phyloP scores from a whole-genome alignment of 2,888 invertebrate species.

The Yponomeuta sedellus region DNA sequence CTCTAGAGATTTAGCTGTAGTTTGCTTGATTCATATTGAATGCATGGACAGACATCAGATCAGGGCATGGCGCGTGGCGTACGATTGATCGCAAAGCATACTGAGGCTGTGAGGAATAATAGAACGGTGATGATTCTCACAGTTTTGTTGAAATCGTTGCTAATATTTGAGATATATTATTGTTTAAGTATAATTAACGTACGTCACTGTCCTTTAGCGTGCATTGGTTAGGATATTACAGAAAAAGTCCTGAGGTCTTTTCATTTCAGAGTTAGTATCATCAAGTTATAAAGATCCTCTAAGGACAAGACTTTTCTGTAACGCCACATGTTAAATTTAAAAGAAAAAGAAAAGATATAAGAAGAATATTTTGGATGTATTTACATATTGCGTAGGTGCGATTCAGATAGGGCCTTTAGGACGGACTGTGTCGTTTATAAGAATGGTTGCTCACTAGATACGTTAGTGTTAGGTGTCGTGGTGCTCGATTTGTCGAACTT shows the following conservation, averaged over 20 bases:
- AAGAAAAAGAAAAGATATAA: slow-evolving; percentile 9
- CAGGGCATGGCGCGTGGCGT: neutral
- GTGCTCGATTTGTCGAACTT: slow-evolving; percentile 45
- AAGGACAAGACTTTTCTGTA: no score
- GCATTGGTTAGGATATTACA: slow-evolving; percentile 33
- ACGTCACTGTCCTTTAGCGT: slow-evolving; percentile 40
- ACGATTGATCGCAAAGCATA: neutral
- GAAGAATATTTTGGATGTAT: slow-evolving; percentile 72
- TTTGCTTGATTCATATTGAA: no score
- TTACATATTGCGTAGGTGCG: slow-evolving; percentile 47
- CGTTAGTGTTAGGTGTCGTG: slow-evolving; percentile 61
- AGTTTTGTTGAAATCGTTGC: slow-evolving; percentile 30
- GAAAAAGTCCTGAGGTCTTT: no score
- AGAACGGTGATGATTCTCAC: slow-evolving; percentile 39
- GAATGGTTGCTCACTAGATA: slow-evolving; percentile 72
- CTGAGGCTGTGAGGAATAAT: slow-evolving; percentile 21
- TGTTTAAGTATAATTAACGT: slow-evolving; percentile 31
- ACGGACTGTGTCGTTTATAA: slow-evolving; percentile 43
- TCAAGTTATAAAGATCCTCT: no score
- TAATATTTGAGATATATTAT: slow-evolving; percentile 25
- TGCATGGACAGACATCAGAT: no score
- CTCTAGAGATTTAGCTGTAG: no score
- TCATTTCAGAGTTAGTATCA: no score
- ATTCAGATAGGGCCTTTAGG: slow-evolving; percentile 40
- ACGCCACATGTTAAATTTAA: neutral